Base-by-base conservation (phyloP, 2,113 vertebrate species). In the Engystomops pustulosus region DNA sequence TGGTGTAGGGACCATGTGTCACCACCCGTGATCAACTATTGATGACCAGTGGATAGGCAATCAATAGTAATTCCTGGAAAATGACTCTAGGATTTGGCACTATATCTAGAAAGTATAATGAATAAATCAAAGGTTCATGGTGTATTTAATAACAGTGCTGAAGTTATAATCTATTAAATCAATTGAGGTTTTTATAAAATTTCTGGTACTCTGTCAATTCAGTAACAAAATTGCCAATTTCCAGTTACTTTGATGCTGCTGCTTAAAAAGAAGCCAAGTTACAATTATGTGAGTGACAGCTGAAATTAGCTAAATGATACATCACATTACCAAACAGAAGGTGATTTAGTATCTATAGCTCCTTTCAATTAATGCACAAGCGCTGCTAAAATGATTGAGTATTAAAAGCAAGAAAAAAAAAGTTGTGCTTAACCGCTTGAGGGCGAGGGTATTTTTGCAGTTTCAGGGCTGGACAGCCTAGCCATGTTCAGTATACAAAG, bases 231-330 rank as follows among this genome's bases (percentile, higher is more conserved):
- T 55, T 47, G 47, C 23, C 47, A 36, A 76, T 36, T 77, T 30
- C 20, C 30, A 55, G 30, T 10, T 76, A 53, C 30, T n/a, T 34
- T 14, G 74, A 72, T 25, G 17, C 14, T 27, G 11, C 38, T 72
- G 25, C 44, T 45, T 72, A 45, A 0, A 72, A 45, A 45, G n/a
- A 53, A 30, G 58, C 58, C 25, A 65, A 65, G 25, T 77, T 77
- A 55, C 20, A 55, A 77, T 55, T 34, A 32, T 36, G 49, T 38
- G 74, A 77, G 11, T 77, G 74, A 58, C 47, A 77, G 49, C 4
- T 25, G 17, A 36, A 77, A 32, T 77, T 23, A 55, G 44, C 44
- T 9, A 58, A 23, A 77, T 77, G 27, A n/a, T 12, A 77, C 4
- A 36, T 36, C 18, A 77, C 30, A 36, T 55, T 76, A 36, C 45